Evolutionary conservation across 2,797 vertebrate species (phyloP), one percentile per base, ranked within the genome.

Genomic region (Huso huso): DNA sequence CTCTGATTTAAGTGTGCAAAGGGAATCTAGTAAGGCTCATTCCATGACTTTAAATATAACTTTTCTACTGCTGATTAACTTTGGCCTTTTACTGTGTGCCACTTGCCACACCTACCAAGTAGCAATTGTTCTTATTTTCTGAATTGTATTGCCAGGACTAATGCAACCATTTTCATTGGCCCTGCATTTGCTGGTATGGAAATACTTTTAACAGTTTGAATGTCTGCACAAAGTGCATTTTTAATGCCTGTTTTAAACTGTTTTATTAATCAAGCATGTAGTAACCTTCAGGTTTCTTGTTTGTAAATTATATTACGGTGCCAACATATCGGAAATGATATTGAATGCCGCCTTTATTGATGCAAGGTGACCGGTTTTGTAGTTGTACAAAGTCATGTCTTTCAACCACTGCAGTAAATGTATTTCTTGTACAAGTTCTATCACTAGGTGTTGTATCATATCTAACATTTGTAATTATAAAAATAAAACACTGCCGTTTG

Each of bases 401-500:
- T 85, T 88, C 86, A 89, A 90, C 86, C 88, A 90, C 88, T 91
- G 87, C 86, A 85, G 86, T 87, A 82, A 86, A 82, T 91, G 86
- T 87, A 88, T 88, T 88, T 89, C 76, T 88, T 87, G 80, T 90
- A 86, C 79, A 87, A 90, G 86, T 87, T 90, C 79, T 89, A 87
- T 91, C 84, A 88, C 86, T 88, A 85, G 87, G 86, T 88, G 79
- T 91, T 90, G 86, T 88, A 89, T 75, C 83, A 89, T 88, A 86
- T 83, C 83, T 79, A 84, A 86, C 84, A 88, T 87, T 92, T 90
- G 90, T 89, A 89, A 87, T 89, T 90, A 88, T 87, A 80, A 91
- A 37, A 92, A 92, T 89, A 91, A 93, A 88, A 91, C 88, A 90
- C 87, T 93, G 90, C 88, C 78, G 69, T 84, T 89, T 87, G 82